A percentile compares a stretch with the other conserved stretches of the same genome.
phyloP scores from a whole-genome alignment of 2,888 invertebrate genomes.

The Sepioteuthis lessoniana region DNA sequence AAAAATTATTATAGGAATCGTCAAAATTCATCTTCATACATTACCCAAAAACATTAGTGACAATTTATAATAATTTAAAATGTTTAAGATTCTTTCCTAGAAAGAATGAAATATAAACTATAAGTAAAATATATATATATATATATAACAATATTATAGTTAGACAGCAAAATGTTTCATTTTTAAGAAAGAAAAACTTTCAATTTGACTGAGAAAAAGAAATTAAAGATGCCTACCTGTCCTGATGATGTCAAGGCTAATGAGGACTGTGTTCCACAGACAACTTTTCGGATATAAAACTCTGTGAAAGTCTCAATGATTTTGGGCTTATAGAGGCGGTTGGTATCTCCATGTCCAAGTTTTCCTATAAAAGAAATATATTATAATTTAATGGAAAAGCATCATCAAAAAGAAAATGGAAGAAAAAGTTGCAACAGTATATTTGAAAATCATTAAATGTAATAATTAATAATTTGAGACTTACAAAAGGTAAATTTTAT shows the following conservation, averaged over 20 bases:
- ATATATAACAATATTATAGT: too few species aligned
- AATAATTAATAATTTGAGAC: not conserved
- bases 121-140: too few species aligned
- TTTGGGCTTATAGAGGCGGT: conserved; percentile 78
- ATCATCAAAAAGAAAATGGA: too few species aligned
- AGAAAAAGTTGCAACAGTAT: not conserved
- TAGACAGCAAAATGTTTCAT: too few species aligned
- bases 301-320: conserved; percentile 80
- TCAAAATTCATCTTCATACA: too few species aligned
- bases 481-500: not conserved
- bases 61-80: too few species aligned
- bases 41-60: too few species aligned
- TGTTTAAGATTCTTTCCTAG: not conserved
- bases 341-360: conserved; percentile 76
- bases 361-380: conserved; percentile 65
- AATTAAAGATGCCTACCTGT: conserved; percentile 72
- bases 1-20: too few species aligned
- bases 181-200: too few species aligned
- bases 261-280: conserved; percentile 81
- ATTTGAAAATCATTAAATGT: not conserved
- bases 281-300: conserved; percentile 79
- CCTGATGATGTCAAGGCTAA: conserved; percentile 80
- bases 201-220: not conserved
- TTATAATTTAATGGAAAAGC: too few species aligned
- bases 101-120: too few species aligned